phyloP scores from a whole-genome alignment of 2,797 vertebrate genomes.

The Trachurus trachurus region DNA sequence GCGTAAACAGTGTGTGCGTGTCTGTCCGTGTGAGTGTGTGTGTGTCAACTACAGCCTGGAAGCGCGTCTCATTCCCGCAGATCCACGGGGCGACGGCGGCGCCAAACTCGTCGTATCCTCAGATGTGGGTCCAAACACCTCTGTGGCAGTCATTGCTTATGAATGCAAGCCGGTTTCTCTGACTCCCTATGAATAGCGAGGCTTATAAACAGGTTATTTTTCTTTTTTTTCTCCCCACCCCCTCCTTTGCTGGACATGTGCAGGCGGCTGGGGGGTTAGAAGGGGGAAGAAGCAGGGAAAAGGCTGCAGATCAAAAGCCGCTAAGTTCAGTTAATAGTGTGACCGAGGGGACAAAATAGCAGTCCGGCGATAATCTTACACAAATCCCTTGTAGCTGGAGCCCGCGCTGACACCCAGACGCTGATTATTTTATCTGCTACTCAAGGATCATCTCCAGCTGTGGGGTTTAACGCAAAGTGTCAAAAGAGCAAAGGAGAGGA shows the following conservation, averaged over 20 bases:
- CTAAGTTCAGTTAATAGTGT: slow-evolving; percentile 64
- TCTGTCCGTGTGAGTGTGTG: neutral
- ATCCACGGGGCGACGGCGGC: slow-evolving; percentile 46
- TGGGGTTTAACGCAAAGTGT: slow-evolving; percentile 53
- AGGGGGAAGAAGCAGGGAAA: slow-evolving; percentile 44
- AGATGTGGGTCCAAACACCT: slow-evolving; percentile 58
- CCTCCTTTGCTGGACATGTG: no score
- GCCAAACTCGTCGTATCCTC: slow-evolving; percentile 51
- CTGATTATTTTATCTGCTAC: slow-evolving; percentile 75
- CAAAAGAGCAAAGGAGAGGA: slow-evolving; percentile 37
- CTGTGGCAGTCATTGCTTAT: slow-evolving; percentile 62
- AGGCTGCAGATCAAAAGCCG: slow-evolving; percentile 69
- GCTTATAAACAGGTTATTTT: slow-evolving; percentile 33
- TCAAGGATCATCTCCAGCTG: slow-evolving; percentile 76
- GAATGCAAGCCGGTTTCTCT: slow-evolving; percentile 33
- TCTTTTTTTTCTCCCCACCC: neutral
- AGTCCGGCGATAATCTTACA: slow-evolving; percentile 84
- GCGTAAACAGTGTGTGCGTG: slow-evolving; percentile 28
- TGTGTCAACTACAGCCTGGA: slow-evolving; percentile 49
- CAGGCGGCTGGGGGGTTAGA: slow-evolving; percentile 1
- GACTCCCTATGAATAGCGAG: slow-evolving; percentile 23
- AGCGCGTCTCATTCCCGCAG: slow-evolving; percentile 54
- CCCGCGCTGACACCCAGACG: slow-evolving; percentile 71
- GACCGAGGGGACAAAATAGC: slow-evolving; percentile 78
- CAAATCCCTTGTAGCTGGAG: slow-evolving; percentile 81